Evolutionary conservation across 2,888 invertebrate species (phyloP).

Genomic region (Euplexia lucipara): DNA sequence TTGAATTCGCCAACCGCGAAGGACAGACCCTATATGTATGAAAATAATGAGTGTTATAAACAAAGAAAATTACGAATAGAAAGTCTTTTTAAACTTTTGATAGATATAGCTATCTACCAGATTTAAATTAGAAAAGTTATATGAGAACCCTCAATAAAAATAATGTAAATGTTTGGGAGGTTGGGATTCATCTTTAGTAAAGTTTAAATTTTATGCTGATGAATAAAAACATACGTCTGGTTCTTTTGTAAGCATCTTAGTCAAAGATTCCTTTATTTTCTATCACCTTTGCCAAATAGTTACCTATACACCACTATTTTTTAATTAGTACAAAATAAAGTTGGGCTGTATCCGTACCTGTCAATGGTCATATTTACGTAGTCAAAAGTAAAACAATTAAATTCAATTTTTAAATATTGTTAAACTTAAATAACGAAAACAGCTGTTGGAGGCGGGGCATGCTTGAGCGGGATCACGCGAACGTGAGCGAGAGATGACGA

Average conservation of each 20-base stretch:
- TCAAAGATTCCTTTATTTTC: no score
- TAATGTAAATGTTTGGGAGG: constrained; percentile 14
- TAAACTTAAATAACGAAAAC: no score
- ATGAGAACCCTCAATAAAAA: constrained; percentile 15
- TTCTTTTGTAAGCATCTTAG: background rate
- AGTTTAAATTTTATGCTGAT: background rate
- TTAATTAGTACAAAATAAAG: no score
- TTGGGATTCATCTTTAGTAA: background rate
- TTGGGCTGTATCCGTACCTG: no score
- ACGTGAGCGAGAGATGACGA: no score
- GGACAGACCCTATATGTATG: background rate
- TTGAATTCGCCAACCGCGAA: background rate
- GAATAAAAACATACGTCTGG: background rate
- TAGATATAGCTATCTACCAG: constrained; percentile 2
- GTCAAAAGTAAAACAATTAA: no score
- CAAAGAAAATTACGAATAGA: constrained; percentile 23
- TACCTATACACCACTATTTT: no score
- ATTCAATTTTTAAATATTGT: no score
- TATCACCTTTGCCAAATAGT: no score
- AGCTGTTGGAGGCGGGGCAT: no score
- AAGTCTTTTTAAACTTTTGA: constrained; percentile 18
- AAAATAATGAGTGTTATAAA: constrained; percentile 20
- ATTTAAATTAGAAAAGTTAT: constrained; percentile 53
- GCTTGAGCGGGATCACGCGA: no score
- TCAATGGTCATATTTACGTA: no score